Evolutionary conservation across 2,113 vertebrate species (phyloP), one percentile per base, ranked within the genome.

Genomic region (Gadus chalcogrammus): DNA sequence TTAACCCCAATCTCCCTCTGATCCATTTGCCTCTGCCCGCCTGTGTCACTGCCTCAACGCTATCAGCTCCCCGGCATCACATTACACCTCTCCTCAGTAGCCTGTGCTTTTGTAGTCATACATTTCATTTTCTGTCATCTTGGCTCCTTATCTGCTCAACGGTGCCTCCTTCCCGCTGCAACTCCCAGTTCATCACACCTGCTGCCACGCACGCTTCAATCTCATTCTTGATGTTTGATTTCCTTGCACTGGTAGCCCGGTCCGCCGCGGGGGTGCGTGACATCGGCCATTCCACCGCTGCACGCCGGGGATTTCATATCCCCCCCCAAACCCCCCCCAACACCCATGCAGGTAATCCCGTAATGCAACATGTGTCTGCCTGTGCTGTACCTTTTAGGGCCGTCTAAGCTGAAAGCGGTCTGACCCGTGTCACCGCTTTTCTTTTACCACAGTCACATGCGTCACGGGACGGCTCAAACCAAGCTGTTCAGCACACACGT

Each of bases 81-180:
- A 4, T 48, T 27, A 61, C 4, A 12, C 74, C 61, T 84, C 79
- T 70, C 72, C 79, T 82, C 79, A 73, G 85, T 81, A 76, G 24
- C 61, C 75, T 53, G 5, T 60, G 69, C 69, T 81, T 85, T 73
- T 78, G 71, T 84, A 82, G 85, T 90, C 78, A 79, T 76, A 73
- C 73, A 60, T 62, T 48, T 48, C 18, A 61, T 61, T 80, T 86
- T 77, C 74, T 67, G 31, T 71, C 74, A 81, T 81, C 65, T 69
- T 22, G 16, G 3, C 18, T 42, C 72, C 65, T 71, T 68, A 78
- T 82, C 82, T 72, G 64, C 74, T 79, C 80, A 79, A 74, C 65
- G 64, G 24, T 42, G 11, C 38, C 70, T 80, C 63, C 58, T 81
- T 84, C 35, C 52, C 16, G 73, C 56, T 22, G 62, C 16, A 66